These are phyloP conservation scores for Pardosa pseudoannulata DNA, from an alignment of 2,888 invertebrate genomes.

Conservation along the genomic window DNA sequence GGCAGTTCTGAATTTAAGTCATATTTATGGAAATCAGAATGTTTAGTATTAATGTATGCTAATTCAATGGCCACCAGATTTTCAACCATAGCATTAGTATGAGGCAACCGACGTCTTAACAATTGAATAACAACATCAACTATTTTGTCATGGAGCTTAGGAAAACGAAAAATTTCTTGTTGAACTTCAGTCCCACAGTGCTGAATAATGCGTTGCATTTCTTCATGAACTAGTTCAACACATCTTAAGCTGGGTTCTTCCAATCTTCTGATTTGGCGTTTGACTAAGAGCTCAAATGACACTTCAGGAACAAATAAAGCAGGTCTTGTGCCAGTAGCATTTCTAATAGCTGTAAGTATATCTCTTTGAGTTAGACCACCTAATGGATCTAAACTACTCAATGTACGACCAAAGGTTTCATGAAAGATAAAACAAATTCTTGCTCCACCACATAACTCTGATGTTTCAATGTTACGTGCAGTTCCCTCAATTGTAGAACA, in stretches of 20 bases:
- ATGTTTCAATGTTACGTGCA: conserved; percentile 97
- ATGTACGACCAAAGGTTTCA: conserved; percentile 95
- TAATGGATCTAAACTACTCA: conserved; percentile 96
- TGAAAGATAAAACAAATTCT: conserved; percentile 99
- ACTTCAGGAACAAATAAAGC: conserved; percentile 83
- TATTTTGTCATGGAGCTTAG: conserved; percentile 96
- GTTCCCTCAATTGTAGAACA: conserved; percentile 99
- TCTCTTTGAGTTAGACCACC: conserved; percentile 94
- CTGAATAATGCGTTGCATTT: conserved; percentile 99
- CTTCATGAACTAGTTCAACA: conserved; percentile 98
- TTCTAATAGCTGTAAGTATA: conserved; percentile 98
- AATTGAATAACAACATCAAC: conserved; percentile 98
- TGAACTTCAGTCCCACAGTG: conserved; percentile 96
- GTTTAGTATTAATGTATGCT: conserved; percentile 99
- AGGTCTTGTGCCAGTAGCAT: conserved; percentile 87
- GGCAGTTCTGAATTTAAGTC: conserved; percentile 77
- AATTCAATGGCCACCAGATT: conserved; percentile 97
- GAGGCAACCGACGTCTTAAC: conserved; percentile 92
- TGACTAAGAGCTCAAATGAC: conserved; percentile 97
- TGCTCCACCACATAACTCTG: conserved; percentile 99
- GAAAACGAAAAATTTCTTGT: conserved; percentile 98
- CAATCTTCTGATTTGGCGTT: conserved; percentile 95
- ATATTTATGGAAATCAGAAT: conserved; percentile 99
- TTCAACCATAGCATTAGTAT: conserved; percentile 98
- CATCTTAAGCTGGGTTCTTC: conserved; percentile 98